These are phyloP conservation scores for Harpagifer antarcticus DNA, from an alignment of 2,797 vertebrate species.

Conservation along the genomic window DNA sequence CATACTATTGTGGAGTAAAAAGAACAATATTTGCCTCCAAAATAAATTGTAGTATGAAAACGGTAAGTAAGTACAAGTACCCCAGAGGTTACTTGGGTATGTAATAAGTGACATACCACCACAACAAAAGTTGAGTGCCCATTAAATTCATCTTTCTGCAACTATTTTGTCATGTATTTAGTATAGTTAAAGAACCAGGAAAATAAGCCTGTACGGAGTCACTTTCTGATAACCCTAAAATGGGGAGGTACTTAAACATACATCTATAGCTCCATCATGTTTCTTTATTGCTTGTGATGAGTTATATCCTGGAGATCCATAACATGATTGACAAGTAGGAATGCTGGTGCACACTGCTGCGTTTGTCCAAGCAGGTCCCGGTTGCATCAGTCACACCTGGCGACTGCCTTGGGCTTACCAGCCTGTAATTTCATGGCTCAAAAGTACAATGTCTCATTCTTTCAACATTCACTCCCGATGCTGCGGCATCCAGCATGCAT, in stretches of 20 bases:
- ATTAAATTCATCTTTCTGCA: not conserved
- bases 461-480: constrained; percentile 85
- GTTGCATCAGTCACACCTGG: constrained; percentile 90
- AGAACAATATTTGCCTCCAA: not conserved
- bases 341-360: constrained; percentile 76
- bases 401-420: constrained; percentile 88
- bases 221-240: not conserved
- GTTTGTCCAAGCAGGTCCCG: constrained; percentile 88
- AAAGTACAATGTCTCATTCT: constrained; percentile 89
- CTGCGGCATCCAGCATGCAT: constrained; percentile 49
- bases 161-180: not conserved
- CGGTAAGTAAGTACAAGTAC: not conserved
- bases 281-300: constrained; percentile 43
- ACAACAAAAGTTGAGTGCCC: not conserved
- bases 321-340: constrained; percentile 77
- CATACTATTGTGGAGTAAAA: not conserved
- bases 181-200: not conserved
- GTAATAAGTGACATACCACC: not conserved
- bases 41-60: not conserved
- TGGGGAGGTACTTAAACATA: not conserved
- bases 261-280: constrained; percentile 38
- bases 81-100: too few relatives aligned
- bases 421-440: constrained; percentile 88
- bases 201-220: not conserved
- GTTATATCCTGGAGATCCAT: constrained; percentile 67